These are phyloP conservation scores for Leptobrachium leishanense DNA, from an alignment of 2,113 vertebrate genomes.

Conservation along the genomic window DNA sequence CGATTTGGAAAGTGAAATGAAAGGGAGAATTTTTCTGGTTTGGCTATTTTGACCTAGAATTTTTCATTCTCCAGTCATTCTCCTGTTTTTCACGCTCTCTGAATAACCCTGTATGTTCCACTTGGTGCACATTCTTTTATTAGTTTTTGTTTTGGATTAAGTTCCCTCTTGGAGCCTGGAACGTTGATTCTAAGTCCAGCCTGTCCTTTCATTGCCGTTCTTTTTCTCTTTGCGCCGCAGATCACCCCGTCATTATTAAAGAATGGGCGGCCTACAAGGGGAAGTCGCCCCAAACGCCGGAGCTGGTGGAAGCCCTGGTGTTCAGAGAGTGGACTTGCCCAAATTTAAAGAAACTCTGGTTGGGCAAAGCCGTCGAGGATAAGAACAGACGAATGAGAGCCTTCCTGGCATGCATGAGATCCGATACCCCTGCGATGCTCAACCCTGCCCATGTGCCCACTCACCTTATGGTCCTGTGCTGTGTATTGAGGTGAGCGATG, in stretches of 20 bases:
- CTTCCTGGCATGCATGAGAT: constrained; percentile 93
- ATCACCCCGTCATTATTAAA: constrained; percentile 87
- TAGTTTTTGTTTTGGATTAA: too few relatives aligned
- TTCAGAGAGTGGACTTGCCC: constrained; percentile 97
- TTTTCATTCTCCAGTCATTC: too few relatives aligned
- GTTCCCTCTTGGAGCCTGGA: too few relatives aligned
- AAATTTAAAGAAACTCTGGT: constrained; percentile 90
- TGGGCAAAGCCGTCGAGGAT: constrained; percentile 91
- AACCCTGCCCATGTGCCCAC: constrained; percentile 90
- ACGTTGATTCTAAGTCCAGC: too few relatives aligned
- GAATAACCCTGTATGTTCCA: too few relatives aligned
- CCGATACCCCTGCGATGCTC: constrained; percentile 93
- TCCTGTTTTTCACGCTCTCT: too few relatives aligned
- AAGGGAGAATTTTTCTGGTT: too few relatives aligned
- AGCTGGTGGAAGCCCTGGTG: constrained; percentile 90
- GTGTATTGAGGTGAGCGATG: constrained; percentile 85
- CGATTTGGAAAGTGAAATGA: too few relatives aligned
- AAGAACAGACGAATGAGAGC: constrained; percentile 95
- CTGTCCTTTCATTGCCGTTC: too few relatives aligned
- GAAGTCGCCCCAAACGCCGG: constrained; percentile 91
- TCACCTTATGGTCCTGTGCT: constrained; percentile 93
- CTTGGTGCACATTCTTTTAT: too few relatives aligned
- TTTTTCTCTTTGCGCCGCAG: constrained; percentile 59
- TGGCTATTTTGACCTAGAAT: too few relatives aligned
- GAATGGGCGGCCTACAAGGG: constrained; percentile 97